These are phyloP conservation scores for Syngnathus typhle DNA, from an alignment of 2,113 vertebrate species.

Conservation along the genomic window DNA sequence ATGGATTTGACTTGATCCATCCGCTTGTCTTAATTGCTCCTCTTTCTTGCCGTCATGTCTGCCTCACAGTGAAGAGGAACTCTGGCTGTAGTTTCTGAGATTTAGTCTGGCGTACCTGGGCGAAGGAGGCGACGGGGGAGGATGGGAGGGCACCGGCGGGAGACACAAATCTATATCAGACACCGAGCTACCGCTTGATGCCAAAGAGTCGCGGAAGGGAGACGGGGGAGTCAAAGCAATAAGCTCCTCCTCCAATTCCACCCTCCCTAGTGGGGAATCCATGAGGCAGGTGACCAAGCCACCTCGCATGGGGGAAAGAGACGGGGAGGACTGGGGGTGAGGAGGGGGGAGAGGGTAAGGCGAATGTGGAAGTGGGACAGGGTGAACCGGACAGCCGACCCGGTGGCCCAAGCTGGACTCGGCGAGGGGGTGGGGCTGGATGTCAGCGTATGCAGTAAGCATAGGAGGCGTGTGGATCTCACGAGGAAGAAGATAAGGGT, in stretches of 20 bases:
- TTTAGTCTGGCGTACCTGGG: slow-evolving; percentile 87
- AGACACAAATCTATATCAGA: slow-evolving; percentile 73
- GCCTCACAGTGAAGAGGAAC: slow-evolving; percentile 95
- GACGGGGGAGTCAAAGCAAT: slow-evolving; percentile 94
- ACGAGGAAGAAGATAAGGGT: slow-evolving; percentile 81
- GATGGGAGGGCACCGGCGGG: slow-evolving; percentile 80
- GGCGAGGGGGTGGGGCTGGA: slow-evolving; percentile 84
- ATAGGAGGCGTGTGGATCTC: slow-evolving; percentile 84
- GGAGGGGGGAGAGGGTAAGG: slow-evolving; percentile 51
- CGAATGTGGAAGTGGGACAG: slow-evolving; percentile 37
- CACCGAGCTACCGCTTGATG: slow-evolving; percentile 82
- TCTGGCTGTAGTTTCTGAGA: slow-evolving; percentile 96
- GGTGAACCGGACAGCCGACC: slow-evolving; percentile 44
- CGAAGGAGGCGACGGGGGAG: slow-evolving; percentile 84
- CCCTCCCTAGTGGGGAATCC: slow-evolving; percentile 71
- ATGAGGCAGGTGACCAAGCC: slow-evolving; percentile 49
- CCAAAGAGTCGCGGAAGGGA: slow-evolving; percentile 92
- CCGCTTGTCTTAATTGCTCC: slow-evolving; percentile 7
- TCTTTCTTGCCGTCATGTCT: not conserved
- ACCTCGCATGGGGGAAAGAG: slow-evolving; percentile 53
- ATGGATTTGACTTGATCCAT: slow-evolving; percentile 26
- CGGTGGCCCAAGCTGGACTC: slow-evolving; percentile 74
- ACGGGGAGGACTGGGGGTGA: slow-evolving; percentile 52
- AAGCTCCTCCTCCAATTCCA: slow-evolving; percentile 84
- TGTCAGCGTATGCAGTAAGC: slow-evolving; percentile 90